Evolutionary conservation across 2,113 vertebrate genomes (phyloP), one percentile per base, ranked within the genome.

Genomic region (Neoarius graeffei): DNA sequence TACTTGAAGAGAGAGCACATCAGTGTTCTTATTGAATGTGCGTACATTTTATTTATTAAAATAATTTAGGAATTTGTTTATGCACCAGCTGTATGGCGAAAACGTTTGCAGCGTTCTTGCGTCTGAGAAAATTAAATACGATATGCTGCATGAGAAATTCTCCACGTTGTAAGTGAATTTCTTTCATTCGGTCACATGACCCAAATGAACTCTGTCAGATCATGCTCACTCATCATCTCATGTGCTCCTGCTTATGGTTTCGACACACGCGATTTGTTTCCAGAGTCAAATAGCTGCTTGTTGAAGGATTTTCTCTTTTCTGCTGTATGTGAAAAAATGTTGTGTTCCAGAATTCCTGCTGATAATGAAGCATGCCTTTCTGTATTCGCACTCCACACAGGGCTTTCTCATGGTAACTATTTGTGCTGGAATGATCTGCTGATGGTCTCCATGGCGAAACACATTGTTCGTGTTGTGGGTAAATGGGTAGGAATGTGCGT

Each of bases 281-380:
- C 69, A 30, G n/a, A 67, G 19, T 60, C 7, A 17, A 84, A 23
- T 17, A 52, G 48, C 50, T 56, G 74, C n/a, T 14, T 42, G 19
- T 15, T 56, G 13, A 48, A 59, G 52, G 30, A 48, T 59, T 81
- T 81, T 11, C n/a, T 19, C 54, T 48, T 74, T 57, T 17, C 5
- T 5, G 56, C n/a, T n/a, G n/a, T 13, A n/a, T 23, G 14, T n/a
- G 35, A 87, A 81, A 30, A 42, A 87, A 83, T 83, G 54, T 73
- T 23, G 2, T 14, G 17, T 87, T 48, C 7, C 79, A 50, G 54
- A 73, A 60, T 82, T 82, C 66, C 25, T 50, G 30, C 69, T 62
- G 64, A 56, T 86, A 57, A 64, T 69, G 35, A 56, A 42, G 60
- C 85, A 54, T 80, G 54, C 73, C 74, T 14, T 52, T 87, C 67